Base-by-base conservation (phyloP, 2,888 invertebrate species). In the Cheilosia urbana region DNA sequence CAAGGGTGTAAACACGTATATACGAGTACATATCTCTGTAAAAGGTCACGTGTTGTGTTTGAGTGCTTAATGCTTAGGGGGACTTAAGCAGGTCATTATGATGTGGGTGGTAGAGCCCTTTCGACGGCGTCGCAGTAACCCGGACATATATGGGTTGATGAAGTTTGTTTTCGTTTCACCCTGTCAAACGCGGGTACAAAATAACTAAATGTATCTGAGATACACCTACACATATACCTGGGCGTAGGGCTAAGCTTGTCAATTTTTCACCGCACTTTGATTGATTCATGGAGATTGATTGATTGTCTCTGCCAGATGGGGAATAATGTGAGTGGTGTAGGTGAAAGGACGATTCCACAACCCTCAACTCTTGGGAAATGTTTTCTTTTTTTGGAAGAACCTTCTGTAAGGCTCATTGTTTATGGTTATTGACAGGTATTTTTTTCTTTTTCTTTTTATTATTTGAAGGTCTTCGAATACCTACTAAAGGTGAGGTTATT, bases 241-340 rank as follows among this genome's bases (percentile, higher is more conserved):
- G 37, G 4, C 3, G 37, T 13, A 3, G 13, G 37, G 37, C 3
- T 13, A 13, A 3, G 13, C 4, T 11, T 34, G 11, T 0, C 9
- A 34, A 34, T 37, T 1, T 37, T 37, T 37, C 37, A 37, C 13
- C 30, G 49, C 57, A 37, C 21, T 47, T 58, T 58, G 69, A 58
- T 58, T 71, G 69, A 71, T 58, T 71, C 37, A 55, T 15, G 58
- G 15, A 34, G 30, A 58, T 24, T 71, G 69, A 71, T 71, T 47
- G 69, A 51, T 24, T 51, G 24, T 17, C 19, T 9, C 17, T 47
- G 17, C 17, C 45, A 45, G 17, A n/a, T 15, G 45, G 17, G n/a
- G 47, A 2, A 17, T 47, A 17, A 19, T 47, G 9, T 47, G 47
- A 7, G 47, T 2, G 34, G 34, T 11, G 19, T 0, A n/a, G n/a